Conservation (phyloP, 2,888 invertebrate species). For the Cephonodes hylas region DNA sequence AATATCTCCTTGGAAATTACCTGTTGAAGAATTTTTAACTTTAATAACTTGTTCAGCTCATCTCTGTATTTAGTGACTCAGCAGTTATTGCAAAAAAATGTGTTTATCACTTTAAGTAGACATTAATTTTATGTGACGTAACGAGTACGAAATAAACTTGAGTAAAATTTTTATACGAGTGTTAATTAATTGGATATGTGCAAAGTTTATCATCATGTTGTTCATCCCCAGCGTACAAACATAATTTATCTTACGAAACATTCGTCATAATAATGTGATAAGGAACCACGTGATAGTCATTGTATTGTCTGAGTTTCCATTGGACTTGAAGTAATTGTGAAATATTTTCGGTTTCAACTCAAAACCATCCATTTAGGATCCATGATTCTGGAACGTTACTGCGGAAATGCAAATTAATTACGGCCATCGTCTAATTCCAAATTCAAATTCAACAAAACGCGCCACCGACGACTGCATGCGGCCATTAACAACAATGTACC, state of each 20-base stretch:
- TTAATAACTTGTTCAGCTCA: neutral
- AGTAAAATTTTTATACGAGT: neutral
- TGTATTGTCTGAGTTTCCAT: neutral
- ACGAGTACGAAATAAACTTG: neutral
- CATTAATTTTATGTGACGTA: too few relatives aligned
- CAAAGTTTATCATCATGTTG: neutral
- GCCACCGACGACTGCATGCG: conserved; percentile 31
- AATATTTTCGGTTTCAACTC: neutral
- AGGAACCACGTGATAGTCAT: neutral
- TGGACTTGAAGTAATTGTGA: neutral
- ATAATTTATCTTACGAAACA: neutral
- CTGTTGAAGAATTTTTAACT: conserved; percentile 74
- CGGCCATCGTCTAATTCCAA: conserved; percentile 28
- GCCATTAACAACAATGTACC: conserved; percentile 54
- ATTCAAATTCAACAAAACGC: conserved; percentile 40
- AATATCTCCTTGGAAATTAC: conserved; percentile 91
- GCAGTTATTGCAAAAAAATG: too few relatives aligned
- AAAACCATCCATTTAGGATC: neutral
- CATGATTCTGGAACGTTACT: conserved; percentile 1
- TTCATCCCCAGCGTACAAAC: neutral
- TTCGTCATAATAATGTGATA: neutral
- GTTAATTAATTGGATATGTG: neutral
- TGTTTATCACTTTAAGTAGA: too few relatives aligned
- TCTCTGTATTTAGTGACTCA: neutral
- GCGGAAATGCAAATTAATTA: conserved; percentile 8